Base-by-base conservation (phyloP, 2,113 vertebrate genomes). In the Recurvirostra avosetta region DNA sequence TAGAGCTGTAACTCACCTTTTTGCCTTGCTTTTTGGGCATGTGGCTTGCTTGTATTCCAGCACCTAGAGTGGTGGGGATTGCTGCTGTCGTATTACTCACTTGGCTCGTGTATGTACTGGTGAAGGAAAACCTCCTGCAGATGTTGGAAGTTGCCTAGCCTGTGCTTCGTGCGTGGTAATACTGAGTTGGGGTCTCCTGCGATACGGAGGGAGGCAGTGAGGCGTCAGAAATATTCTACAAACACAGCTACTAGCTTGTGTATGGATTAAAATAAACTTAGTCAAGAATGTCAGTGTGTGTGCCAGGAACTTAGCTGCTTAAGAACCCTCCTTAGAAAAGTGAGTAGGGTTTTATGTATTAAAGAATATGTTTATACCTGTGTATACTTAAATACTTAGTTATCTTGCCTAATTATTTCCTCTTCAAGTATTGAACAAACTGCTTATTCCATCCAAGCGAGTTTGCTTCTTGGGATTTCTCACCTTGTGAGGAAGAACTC, bases 91-190 rank as follows among this genome's bases (percentile, higher is more conserved):
- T 17, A 10, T 5, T 76, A 13, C 49, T 68, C 1, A 0, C 50
- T 70, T 47, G 53, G 20, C 55, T 68, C 6, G 0, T 4, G 23
- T 25, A 0, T 2, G 6, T 2, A 0, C 26, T 47, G 2, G 5
- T 41, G 81, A 72, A 55, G 66, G 11, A 62, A 15, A 94, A 34
- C 5, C 1, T 26, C 58, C 40, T 36, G 56, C 16, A 4, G 15
- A 12, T 63, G 32, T 18, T 92, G 62, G 63, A 53, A 27, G 32
- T 7, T 84, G 50, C 52, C 20, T 9, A 4, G 16, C 0, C 0
- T 61, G 94, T 1, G 13, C 43, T 86, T 63, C 27, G 8, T 25
- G 4, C 27, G 8, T 25, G 4, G 50, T 22, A 12, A 29, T 62
- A 41, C 34, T 27, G 43, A 71, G 29, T 12, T 74, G 76, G 83